Evolutionary conservation across 2,888 invertebrate genomes (phyloP).

Genomic region (Lagria hirta): DNA sequence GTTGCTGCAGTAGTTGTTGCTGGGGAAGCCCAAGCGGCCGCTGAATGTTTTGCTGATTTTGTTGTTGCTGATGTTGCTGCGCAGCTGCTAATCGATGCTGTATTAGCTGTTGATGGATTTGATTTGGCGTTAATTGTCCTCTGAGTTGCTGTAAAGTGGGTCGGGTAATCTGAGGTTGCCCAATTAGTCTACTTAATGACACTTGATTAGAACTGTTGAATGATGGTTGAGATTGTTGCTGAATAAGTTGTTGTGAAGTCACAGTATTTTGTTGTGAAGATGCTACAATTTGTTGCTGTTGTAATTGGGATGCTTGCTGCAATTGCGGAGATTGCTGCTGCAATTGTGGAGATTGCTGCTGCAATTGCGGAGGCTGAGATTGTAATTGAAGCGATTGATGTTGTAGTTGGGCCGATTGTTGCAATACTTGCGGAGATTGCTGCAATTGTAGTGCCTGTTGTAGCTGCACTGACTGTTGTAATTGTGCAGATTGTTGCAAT

Average conservation of each 20-base stretch:
- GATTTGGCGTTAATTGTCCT: slow-evolving; percentile 44
- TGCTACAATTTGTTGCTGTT: too few relatives aligned
- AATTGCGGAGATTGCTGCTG: too few relatives aligned
- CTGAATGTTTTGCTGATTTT: slow-evolving; percentile 56
- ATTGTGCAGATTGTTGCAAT: too few relatives aligned
- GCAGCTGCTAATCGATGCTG: slow-evolving; percentile 44
- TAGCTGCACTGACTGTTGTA: slow-evolving; percentile 49
- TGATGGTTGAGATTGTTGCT: slow-evolving; percentile 41
- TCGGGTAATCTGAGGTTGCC: slow-evolving; percentile 40
- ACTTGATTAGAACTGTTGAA: slow-evolving; percentile 28
- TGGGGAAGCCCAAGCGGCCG: slow-evolving; percentile 37
- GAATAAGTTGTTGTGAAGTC: too few relatives aligned
- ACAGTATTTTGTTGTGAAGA: too few relatives aligned
- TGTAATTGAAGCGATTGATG: too few relatives aligned
- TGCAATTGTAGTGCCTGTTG: too few relatives aligned
- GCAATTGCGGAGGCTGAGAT: too few relatives aligned
- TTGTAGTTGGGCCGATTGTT: too few relatives aligned
- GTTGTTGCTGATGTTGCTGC: slow-evolving; percentile 45
- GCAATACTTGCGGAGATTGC: too few relatives aligned
- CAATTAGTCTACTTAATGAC: slow-evolving; percentile 42
- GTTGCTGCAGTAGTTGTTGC: slow-evolving; percentile 44
- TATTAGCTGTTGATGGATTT: slow-evolving; percentile 47
- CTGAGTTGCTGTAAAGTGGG: slow-evolving; percentile 40
- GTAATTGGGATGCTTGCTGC: too few relatives aligned
- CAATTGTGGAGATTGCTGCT: too few relatives aligned